Base-by-base conservation (phyloP, 2,888 invertebrate species). In the Erannis defoliaria region DNA sequence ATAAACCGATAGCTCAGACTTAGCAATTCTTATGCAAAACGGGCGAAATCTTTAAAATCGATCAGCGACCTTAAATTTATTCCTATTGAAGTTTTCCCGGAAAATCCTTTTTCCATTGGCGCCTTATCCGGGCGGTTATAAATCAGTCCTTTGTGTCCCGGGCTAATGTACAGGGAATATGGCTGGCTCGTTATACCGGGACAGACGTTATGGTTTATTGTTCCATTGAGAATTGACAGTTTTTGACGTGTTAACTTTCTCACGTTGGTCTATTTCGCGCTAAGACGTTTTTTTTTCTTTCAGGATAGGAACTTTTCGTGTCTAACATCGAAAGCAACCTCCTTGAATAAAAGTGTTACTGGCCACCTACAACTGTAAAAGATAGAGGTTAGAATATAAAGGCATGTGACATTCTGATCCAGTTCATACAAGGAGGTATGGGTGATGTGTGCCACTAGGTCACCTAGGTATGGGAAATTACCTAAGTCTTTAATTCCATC, bases 141-240 rank as follows among this genome's bases (percentile, higher is more conserved):
- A 89, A 88, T 89, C 89, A 88, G 82, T 77, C 84, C 82, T 86
- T 89, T 89, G 89, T 81, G 80, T 64, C 78, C 72, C 73, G 75
- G 74, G 84, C 82, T 88, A 88, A 88, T 88, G 88, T 85, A 84
- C 80, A 80, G 66, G 74, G 69, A 71, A 86, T 85, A 85, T 81
- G 67, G 56, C 68, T 69, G 68, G 66, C 62, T 68, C 74, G 73
- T 78, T 80, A 78, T 68, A 62, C 65, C 49, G 63, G 54, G 45
- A 43, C 65, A 68, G 67, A 68, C 73, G 69, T 73, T 72, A 77
- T 82, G 74, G 72, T 76, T 75, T 75, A 72, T 74, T 71, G 73
- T 66, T 63, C 62, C 62, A 66, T 64, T 67, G 61, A 57, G 61
- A 62, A 70, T 65, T 68, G 63, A 73, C 67, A 70, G 68, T 64